Evolutionary conservation across 1,140 invertebrate genomes (phyloP).

Genomic region (Lepidostoma basale): DNA sequence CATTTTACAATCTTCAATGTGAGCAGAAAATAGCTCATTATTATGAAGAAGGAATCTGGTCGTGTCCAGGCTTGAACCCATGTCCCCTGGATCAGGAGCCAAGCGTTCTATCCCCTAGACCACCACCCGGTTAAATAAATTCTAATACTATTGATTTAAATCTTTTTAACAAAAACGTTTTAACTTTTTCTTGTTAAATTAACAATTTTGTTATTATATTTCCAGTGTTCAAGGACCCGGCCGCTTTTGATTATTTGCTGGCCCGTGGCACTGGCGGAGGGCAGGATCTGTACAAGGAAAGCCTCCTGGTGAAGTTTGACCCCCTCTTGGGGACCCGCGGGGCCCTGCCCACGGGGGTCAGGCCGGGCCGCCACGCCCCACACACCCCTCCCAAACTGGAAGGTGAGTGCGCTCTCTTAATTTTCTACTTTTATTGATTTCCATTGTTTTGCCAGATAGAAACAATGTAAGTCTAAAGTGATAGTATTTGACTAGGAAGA

Average conservation of each 20-base stretch:
- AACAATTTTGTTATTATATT: too few species aligned
- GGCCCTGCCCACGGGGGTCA: constrained; percentile 40
- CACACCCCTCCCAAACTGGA: constrained; percentile 27
- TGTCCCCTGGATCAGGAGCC: too few species aligned
- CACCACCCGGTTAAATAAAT: too few species aligned
- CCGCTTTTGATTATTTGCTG: constrained; percentile 52
- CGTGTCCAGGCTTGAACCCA: too few species aligned
- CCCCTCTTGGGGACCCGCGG: constrained; percentile 56
- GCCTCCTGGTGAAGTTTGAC: constrained; percentile 67
- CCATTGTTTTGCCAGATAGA: background rate
- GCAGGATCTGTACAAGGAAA: constrained; percentile 60
- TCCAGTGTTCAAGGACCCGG: constrained; percentile 55
- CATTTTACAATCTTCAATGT: too few species aligned
- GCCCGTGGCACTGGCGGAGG: constrained; percentile 44
- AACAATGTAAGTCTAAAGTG: background rate
- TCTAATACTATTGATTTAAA: too few species aligned
- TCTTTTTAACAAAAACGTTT: too few species aligned
- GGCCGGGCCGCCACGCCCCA: constrained; percentile 12
- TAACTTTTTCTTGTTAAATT: too few species aligned
- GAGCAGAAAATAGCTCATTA: too few species aligned
- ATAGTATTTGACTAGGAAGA: too few species aligned
- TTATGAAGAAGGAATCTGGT: too few species aligned
- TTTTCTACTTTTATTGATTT: background rate
- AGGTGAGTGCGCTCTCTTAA: background rate
- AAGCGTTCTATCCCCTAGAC: too few species aligned